A percentile compares a stretch with the other conserved stretches of the same genome.
phyloP scores from a whole-genome alignment of 2,113 vertebrate genomes.

The Entosphenus tridentatus region DNA sequence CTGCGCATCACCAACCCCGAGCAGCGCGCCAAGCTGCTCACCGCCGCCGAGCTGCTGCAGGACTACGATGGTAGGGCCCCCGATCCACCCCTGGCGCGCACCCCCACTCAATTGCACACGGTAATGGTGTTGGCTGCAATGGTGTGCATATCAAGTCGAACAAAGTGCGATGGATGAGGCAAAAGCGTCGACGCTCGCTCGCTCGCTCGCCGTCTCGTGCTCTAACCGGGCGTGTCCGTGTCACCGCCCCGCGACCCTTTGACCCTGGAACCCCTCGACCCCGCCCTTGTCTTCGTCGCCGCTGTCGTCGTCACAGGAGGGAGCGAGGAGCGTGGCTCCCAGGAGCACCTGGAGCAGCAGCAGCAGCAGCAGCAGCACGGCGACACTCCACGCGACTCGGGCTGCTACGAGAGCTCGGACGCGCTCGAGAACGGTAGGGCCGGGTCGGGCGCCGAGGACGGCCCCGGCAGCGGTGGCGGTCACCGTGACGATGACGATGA shows the following conservation, averaged over 20 bases:
- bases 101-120: too few species aligned
- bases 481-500: too few species aligned
- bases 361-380: constrained; percentile 21
- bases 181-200: too few species aligned
- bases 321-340: constrained; percentile 46
- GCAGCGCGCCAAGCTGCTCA: constrained; percentile 72
- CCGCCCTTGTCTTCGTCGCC: too few species aligned
- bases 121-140: too few species aligned
- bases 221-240: too few species aligned
- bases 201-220: too few species aligned
- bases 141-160: too few species aligned
- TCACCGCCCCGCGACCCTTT: too few species aligned
- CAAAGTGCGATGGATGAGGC: too few species aligned
- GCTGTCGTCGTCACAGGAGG: constrained; percentile 8
- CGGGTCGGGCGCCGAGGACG: not conserved
- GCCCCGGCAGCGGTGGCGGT: too few species aligned
- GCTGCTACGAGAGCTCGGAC: constrained; percentile 93
- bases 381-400: constrained; percentile 77
- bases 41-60: constrained; percentile 75
- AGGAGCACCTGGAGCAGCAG: constrained; percentile 60
- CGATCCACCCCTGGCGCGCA: not conserved
- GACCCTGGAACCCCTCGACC: too few species aligned
- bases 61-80: constrained; percentile 70
- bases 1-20: constrained; percentile 77
- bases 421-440: constrained; percentile 83